Evolutionary conservation across 2,113 vertebrate species (phyloP).

Genomic region (Pipra filicauda): DNA sequence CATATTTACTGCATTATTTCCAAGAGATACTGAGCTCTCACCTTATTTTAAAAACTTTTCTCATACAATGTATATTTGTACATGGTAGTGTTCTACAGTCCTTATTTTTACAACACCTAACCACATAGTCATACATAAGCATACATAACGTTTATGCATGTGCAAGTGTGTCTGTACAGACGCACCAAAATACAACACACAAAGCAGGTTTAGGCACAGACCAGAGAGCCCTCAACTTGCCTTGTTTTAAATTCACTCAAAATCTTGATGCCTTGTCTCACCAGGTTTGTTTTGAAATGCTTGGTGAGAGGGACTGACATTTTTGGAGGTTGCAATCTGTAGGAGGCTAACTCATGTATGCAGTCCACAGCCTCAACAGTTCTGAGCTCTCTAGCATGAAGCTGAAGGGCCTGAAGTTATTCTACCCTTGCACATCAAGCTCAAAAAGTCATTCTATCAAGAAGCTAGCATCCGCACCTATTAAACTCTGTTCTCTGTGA

Average conservation of each 20-base stretch:
- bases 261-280: background rate
- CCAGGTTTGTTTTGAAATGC: background rate
- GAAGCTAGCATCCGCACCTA: background rate
- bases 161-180: background rate
- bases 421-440: background rate
- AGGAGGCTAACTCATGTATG: background rate
- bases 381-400: background rate
- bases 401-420: background rate
- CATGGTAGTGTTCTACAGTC: rapidly evolving
- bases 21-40: background rate
- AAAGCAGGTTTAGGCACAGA: background rate
- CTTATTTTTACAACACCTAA: background rate
- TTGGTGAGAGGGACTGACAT: background rate
- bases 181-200: background rate
- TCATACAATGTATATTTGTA: background rate
- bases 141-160: rapidly evolving
- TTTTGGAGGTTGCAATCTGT: background rate
- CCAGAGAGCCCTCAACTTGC: background rate
- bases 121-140: no score
- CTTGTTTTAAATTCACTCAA: background rate
- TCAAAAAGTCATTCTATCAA: background rate
- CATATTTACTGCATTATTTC: background rate
- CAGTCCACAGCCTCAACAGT: rapidly evolving
- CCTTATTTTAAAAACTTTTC: background rate
- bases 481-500: background rate